Conservation (phyloP, 2,113 vertebrate genomes). For the Arothron firmamentum region DNA sequence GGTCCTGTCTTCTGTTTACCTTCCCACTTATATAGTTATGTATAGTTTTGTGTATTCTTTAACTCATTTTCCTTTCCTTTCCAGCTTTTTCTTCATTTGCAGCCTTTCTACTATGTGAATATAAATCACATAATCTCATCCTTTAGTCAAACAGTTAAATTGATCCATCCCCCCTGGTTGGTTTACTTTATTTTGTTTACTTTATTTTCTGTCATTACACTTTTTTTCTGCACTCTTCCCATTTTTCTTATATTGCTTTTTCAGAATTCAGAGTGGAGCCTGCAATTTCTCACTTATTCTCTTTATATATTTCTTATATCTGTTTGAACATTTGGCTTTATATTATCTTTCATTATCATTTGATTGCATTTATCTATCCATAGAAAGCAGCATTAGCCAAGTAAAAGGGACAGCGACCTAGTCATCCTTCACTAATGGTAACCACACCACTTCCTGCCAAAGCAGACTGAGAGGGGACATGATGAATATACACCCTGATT, state of each 20-base stretch:
- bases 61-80: not conserved
- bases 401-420: conserved; percentile 58
- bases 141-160: not conserved
- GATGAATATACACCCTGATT: conserved; percentile 72
- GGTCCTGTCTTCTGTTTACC: not conserved
- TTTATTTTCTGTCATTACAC: not conserved
- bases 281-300: not conserved
- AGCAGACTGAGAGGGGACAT: conserved; percentile 68
- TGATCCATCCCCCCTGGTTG: not conserved
- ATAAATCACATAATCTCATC: too few species aligned
- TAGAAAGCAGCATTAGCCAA: conserved; percentile 40
- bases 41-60: too few species aligned
- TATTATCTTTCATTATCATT: not conserved
- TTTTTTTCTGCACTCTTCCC: not conserved
- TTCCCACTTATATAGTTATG: not conserved
- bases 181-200: not conserved
- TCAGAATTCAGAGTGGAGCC: too few species aligned
- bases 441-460: conserved; percentile 74
- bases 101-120: too few species aligned
- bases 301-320: not conserved
- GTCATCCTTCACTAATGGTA: conserved; percentile 74
- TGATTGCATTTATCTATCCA: conserved; percentile 12
- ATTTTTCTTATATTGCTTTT: too few species aligned
- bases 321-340: too few species aligned
- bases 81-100: too few species aligned